These are phyloP conservation scores for Progne subis DNA, from an alignment of 2,113 vertebrate genomes.

Conservation along the genomic window DNA sequence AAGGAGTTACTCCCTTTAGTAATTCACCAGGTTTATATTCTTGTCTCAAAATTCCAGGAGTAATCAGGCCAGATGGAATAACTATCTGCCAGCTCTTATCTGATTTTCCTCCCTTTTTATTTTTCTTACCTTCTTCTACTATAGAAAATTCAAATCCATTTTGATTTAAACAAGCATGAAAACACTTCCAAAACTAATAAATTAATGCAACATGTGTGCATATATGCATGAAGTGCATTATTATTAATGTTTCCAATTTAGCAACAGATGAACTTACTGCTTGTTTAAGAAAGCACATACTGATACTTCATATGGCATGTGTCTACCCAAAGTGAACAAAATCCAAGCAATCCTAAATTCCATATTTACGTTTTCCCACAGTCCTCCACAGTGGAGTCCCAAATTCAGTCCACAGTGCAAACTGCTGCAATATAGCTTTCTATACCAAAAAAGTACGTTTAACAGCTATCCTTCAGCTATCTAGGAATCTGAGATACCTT, in stretches of 20 bases:
- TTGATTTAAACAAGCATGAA: conserved; percentile 71
- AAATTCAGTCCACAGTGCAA: background rate
- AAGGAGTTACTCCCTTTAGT: conserved; percentile 4
- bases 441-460: background rate
- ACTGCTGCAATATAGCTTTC: background rate
- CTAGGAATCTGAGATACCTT: background rate
- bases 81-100: conserved; percentile 41
- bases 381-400: too few relatives aligned
- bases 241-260: conserved; percentile 42
- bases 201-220: conserved; percentile 27
- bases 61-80: conserved; percentile 72
- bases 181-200: conserved; percentile 68
- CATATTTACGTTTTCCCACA: background rate
- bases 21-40: conserved; percentile 58
- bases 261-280: conserved; percentile 19
- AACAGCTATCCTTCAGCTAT: background rate
- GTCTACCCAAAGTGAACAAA: background rate
- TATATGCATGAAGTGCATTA: conserved; percentile 10
- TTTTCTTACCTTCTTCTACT: conserved; percentile 3
- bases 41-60: conserved; percentile 66
- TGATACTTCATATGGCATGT: background rate
- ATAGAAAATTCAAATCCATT: conserved; percentile 55
- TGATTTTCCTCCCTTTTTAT: background rate
- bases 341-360: background rate
- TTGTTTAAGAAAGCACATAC: background rate